phyloP scores from a whole-genome alignment of 2,113 vertebrate genomes.

The Scalopus aquaticus region DNA sequence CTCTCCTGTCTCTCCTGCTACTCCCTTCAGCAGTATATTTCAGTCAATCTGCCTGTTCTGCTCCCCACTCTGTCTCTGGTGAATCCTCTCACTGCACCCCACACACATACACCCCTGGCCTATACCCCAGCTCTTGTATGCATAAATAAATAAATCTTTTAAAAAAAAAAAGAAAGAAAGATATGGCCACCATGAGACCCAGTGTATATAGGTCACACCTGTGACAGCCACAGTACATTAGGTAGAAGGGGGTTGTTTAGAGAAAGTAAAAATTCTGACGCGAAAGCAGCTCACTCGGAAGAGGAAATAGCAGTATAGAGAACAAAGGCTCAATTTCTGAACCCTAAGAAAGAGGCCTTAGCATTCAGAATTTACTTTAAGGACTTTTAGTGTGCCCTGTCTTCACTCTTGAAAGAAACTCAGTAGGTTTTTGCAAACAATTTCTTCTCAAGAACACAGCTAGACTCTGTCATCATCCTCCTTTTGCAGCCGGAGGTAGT shows the following conservation, averaged over 20 bases:
- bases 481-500: too few species aligned
- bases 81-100: too few species aligned
- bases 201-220: not conserved
- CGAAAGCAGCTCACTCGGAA: not conserved
- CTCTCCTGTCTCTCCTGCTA: too few species aligned
- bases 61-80: too few species aligned
- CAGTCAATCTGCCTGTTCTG: too few species aligned
- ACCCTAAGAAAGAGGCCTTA: not conserved
- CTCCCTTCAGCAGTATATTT: too few species aligned
- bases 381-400: not conserved
- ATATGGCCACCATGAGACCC: not conserved
- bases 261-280: not conserved
- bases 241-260: not conserved
- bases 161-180: too few species aligned
- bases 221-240: too few species aligned
- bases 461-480: too few species aligned
- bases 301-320: not conserved
- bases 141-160: too few species aligned
- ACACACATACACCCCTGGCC: too few species aligned
- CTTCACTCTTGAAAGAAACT: not conserved
- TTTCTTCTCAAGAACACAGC: not conserved
- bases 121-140: too few species aligned
- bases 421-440: not conserved
- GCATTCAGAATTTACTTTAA: not conserved
- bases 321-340: not conserved